Evolutionary conservation across 2,888 invertebrate genomes (phyloP).

Genomic region (Mimas tiliae): DNA sequence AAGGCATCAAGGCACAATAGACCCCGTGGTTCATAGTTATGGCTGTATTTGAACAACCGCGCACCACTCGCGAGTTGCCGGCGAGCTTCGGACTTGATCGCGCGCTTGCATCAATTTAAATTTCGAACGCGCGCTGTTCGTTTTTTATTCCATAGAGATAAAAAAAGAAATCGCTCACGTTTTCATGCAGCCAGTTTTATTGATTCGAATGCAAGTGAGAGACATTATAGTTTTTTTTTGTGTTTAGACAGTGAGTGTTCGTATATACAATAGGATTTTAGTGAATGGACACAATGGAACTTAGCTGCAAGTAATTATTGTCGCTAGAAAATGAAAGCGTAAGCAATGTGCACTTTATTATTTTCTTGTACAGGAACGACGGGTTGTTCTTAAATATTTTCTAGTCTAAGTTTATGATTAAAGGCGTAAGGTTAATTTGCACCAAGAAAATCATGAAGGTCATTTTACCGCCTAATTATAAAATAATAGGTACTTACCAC

Average conservation of each 20-base stretch:
- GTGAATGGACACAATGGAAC: constrained; percentile 71
- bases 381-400: constrained; percentile 2
- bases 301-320: constrained; percentile 70
- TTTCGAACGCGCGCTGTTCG: constrained; percentile 54
- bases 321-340: constrained; percentile 80
- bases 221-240: constrained; percentile 45
- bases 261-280: constrained; percentile 41
- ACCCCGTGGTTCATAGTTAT: constrained; percentile 70
- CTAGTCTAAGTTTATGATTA: not conserved
- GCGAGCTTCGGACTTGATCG: constrained; percentile 77
- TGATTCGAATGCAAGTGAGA: constrained; percentile 9
- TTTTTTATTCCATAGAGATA: constrained; percentile 38
- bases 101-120: constrained; percentile 69
- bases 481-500: constrained; percentile 30
- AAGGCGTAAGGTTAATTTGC: not conserved
- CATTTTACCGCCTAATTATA: constrained; percentile 52
- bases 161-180: constrained; percentile 25
- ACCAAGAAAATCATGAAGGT: constrained; percentile 24
- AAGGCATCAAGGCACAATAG: constrained; percentile 63
- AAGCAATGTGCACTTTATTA: constrained; percentile 66
- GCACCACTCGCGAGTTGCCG: constrained; percentile 74
- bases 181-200: constrained; percentile 5
- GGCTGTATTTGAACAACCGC: constrained; percentile 58
- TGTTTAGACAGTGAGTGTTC: constrained; percentile 56
- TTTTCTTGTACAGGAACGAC: constrained; percentile 41